phyloP scores from a whole-genome alignment of 2,797 vertebrate species.

The Rhynchotus rufescens region DNA sequence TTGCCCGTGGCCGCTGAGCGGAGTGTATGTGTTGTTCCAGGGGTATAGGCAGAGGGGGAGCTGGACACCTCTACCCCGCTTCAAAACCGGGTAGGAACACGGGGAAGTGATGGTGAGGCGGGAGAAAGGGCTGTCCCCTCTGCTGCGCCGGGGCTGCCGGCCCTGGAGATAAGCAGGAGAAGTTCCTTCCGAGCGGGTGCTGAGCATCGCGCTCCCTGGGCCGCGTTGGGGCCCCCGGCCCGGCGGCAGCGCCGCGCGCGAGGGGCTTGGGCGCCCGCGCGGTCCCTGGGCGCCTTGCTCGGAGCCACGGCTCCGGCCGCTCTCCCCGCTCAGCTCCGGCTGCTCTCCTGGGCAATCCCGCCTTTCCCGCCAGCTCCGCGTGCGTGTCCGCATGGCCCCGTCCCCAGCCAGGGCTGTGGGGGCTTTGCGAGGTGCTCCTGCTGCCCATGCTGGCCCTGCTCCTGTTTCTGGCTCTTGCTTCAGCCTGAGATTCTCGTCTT shows the following conservation, averaged over 20 bases:
- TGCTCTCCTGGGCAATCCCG: neutral
- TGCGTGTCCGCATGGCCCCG: fast-evolving
- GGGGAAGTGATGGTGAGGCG: neutral
- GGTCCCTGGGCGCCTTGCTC: too few relatives aligned
- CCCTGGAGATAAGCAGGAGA: neutral
- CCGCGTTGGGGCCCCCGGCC: neutral
- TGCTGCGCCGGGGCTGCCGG: neutral
- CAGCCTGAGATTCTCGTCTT: slow-evolving; percentile 48
- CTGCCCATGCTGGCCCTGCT: neutral
- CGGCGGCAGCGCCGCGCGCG: neutral
- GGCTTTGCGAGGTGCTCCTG: neutral
- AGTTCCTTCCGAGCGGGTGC: neutral
- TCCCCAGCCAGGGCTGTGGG: too few relatives aligned
- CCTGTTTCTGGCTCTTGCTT: slow-evolving; percentile 54
- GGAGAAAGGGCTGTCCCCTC: neutral
- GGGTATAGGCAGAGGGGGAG: neutral
- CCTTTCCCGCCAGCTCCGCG: neutral
- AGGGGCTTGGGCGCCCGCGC: neutral
- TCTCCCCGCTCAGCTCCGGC: neutral
- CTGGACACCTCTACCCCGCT: neutral
- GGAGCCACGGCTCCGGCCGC: too few relatives aligned
- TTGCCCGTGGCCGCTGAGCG: neutral
- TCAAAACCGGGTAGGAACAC: neutral
- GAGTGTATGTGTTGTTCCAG: neutral
- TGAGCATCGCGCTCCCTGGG: neutral